Percentiles rank a stretch among this genome's conserved stretches.
Conservation (phyloP, 2,797 vertebrate species). For the Lates japonicus region DNA sequence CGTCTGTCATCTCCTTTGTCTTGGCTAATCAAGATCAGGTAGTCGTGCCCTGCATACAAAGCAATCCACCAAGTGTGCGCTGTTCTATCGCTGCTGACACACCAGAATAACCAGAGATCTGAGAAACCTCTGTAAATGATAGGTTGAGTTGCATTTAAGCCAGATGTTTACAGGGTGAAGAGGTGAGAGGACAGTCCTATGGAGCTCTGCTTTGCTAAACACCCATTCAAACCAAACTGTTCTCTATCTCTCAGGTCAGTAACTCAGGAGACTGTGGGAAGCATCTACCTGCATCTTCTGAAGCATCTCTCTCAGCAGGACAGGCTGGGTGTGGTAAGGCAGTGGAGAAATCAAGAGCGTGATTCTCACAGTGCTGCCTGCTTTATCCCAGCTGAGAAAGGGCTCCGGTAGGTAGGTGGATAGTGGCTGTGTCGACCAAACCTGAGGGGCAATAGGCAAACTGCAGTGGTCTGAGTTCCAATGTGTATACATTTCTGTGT, state of each 20-base stretch:
- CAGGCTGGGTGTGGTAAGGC: neutral
- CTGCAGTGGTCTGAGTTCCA: neutral
- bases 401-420: neutral
- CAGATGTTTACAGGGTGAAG: neutral
- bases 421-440: neutral
- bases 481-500: too few relatives aligned
- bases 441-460: neutral
- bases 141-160: neutral
- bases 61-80: too few relatives aligned
- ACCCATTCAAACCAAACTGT: neutral
- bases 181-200: neutral
- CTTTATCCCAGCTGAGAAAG: neutral
- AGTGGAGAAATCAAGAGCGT: neutral
- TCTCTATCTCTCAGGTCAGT: neutral
- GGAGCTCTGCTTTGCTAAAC: neutral
- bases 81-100: neutral
- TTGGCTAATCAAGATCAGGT: too few relatives aligned
- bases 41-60: too few relatives aligned
- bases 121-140: neutral
- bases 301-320: neutral
- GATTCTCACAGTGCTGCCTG: neutral
- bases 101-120: neutral
- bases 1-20: too few relatives aligned
- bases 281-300: neutral
- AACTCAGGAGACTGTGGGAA: neutral